Percentiles rank a stretch among this genome's conserved stretches.
Conservation (phyloP, 2,113 vertebrate species). For the Crocuta crocuta region DNA sequence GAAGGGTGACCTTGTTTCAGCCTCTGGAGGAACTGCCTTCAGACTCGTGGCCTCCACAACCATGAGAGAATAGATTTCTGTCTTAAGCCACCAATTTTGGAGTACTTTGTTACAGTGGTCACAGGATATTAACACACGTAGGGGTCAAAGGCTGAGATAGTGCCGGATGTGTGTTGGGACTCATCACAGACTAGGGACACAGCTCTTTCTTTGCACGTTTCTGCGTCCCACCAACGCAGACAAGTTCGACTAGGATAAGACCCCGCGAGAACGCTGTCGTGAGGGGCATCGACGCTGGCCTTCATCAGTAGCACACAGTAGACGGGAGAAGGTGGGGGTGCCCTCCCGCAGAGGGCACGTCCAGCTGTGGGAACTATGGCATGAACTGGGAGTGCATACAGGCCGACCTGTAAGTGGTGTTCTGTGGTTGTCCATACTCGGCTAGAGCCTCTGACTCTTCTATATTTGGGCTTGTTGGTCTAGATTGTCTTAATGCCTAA, state of each 20-base stretch:
- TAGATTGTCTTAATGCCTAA: not conserved
- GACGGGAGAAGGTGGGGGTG: not conserved
- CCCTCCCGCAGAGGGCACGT: not conserved
- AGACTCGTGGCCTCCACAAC: not conserved
- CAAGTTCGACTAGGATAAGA: not conserved
- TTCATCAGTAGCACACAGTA: no score
- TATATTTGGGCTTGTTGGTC: constrained; percentile 63
- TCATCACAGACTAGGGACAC: not conserved
- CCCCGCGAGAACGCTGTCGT: fast-evolving
- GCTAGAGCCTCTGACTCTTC: not conserved
- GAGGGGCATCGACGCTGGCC: not conserved
- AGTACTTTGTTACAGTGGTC: not conserved
- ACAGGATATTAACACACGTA: fast-evolving
- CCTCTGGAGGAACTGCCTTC: not conserved
- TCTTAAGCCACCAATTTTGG: not conserved
- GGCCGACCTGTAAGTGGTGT: fast-evolving
- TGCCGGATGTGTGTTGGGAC: not conserved
- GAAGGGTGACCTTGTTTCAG: no score
- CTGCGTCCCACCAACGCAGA: not conserved
- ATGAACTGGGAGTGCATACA: fast-evolving
- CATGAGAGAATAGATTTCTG: not conserved
- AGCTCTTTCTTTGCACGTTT: not conserved
- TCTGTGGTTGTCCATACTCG: not conserved
- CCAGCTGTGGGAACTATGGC: not conserved
- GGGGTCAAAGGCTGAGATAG: not conserved